Evolutionary conservation across 2,888 invertebrate species (phyloP).

Genomic region (Synanthedon tipuliformis): DNA sequence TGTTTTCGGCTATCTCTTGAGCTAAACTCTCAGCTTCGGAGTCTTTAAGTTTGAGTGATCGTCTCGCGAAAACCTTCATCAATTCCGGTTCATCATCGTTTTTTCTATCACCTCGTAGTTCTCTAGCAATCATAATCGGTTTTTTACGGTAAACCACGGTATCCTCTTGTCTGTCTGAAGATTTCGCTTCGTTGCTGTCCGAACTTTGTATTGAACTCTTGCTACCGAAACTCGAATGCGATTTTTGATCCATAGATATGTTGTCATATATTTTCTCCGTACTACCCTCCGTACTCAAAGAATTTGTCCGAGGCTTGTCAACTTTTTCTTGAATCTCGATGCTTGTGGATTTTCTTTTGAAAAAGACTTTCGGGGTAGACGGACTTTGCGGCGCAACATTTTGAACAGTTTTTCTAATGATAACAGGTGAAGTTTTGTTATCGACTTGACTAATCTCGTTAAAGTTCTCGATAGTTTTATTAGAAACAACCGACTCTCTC

Average conservation of each 20-base stretch:
- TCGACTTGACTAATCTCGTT: constrained; percentile 13
- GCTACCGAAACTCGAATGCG: constrained; percentile 61
- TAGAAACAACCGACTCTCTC: constrained; percentile 14
- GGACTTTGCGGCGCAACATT: constrained; percentile 41
- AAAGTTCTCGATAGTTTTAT: constrained; percentile 25
- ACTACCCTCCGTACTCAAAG: constrained; percentile 53
- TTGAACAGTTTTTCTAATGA: constrained; percentile 22
- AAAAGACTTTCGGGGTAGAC: constrained; percentile 55
- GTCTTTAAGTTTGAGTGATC: constrained; percentile 85
- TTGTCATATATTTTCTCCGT: constrained; percentile 57
- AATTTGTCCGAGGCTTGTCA: constrained; percentile 49
- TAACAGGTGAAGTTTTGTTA: constrained; percentile 33
- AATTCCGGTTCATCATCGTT: constrained; percentile 81
- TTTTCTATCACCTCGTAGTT: constrained; percentile 47
- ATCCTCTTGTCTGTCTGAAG: constrained; percentile 53
- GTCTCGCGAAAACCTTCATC: constrained; percentile 84
- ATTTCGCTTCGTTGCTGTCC: constrained; percentile 52
- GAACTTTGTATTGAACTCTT: constrained; percentile 61
- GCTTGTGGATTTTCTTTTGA: constrained; percentile 68
- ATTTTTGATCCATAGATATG: constrained; percentile 58
- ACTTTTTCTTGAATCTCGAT: constrained; percentile 61
- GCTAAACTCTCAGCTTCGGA: constrained; percentile 72
- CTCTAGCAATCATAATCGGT: constrained; percentile 51
- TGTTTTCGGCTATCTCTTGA: constrained; percentile 65
- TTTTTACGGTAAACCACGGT: constrained; percentile 70